Evolutionary conservation across 2,113 vertebrate genomes (phyloP).

Genomic region (Okapia johnstoni): DNA sequence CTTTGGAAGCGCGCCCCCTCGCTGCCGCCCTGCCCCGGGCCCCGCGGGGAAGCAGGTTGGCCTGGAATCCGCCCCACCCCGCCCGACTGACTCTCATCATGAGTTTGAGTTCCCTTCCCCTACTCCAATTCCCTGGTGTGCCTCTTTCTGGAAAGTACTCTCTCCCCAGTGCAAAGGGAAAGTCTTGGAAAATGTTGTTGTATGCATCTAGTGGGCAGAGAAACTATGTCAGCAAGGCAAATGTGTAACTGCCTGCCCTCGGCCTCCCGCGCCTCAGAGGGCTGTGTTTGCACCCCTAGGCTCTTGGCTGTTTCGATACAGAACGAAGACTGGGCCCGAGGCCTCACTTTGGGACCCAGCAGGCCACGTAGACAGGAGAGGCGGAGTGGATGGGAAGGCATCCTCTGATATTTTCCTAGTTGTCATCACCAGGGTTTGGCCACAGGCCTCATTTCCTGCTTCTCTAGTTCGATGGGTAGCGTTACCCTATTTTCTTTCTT

Average conservation of each 20-base stretch:
- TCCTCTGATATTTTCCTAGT: conserved; percentile 7
- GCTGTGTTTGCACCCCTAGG: neutral
- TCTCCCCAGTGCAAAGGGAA: neutral
- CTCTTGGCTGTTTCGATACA: neutral
- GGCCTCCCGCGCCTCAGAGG: neutral
- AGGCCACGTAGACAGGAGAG: neutral
- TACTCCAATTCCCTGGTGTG: neutral
- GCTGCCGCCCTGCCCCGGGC: neutral
- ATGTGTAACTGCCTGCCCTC: neutral
- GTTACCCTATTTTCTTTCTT: neutral
- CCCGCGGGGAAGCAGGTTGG: neutral
- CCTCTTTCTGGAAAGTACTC: conserved; percentile 5
- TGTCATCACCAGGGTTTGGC: neutral
- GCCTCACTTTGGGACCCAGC: neutral
- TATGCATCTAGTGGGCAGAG: neutral
- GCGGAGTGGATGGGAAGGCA: neutral
- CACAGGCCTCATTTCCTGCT: neutral
- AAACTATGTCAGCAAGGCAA: neutral
- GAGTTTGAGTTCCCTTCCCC: neutral
- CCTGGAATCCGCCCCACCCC: neutral
- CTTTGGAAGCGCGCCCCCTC: neutral
- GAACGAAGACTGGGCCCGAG: neutral
- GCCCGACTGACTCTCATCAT: neutral
- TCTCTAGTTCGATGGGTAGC: neutral
- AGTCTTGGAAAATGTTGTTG: neutral